Evolutionary conservation across 1,140 invertebrate species (phyloP).

Genomic region (Drosophila gunungcola): DNA sequence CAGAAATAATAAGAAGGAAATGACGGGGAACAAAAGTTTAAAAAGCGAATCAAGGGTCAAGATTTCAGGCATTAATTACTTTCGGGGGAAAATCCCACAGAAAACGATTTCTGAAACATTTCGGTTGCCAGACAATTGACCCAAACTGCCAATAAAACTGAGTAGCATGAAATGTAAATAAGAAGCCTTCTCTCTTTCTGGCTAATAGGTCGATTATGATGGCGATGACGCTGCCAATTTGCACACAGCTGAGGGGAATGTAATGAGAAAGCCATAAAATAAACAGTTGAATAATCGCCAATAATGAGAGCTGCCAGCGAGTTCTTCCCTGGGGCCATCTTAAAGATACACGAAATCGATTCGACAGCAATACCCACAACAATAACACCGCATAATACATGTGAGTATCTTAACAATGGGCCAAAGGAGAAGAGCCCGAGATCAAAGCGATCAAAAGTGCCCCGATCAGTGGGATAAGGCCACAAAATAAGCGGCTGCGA

Average conservation of each 20-base stretch:
- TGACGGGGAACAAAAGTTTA: constrained; percentile 11
- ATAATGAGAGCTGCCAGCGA: constrained; percentile 63
- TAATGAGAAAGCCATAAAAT: constrained; percentile 82
- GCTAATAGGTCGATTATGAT: constrained; percentile 78
- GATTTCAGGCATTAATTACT: constrained; percentile 41
- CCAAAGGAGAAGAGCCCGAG: constrained; percentile 32
- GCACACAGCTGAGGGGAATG: constrained; percentile 43
- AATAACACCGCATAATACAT: constrained; percentile 35
- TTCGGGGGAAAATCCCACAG: constrained; percentile 22
- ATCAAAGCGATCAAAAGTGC: constrained; percentile 64
- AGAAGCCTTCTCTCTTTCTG: constrained; percentile 55
- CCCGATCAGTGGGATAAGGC: constrained; percentile 32
- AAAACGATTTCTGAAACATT: constrained; percentile 52
- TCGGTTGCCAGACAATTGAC: constrained; percentile 72
- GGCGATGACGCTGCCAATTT: constrained; percentile 76
- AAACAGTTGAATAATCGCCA: constrained; percentile 79
- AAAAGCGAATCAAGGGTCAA: constrained; percentile 27
- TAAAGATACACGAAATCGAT: constrained; percentile 72
- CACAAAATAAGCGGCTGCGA: constrained; percentile 28
- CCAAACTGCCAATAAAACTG: constrained; percentile 82
- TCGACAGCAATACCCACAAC: constrained; percentile 35
- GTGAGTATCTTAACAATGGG: constrained; percentile 32
- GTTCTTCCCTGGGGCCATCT: constrained; percentile 55
- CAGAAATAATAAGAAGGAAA: constrained; percentile 1
- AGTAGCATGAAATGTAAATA: constrained; percentile 80